Percentiles rank a stretch among this genome's conserved stretches.
Evolutionary conservation across 2,888 invertebrate species (phyloP).

Genomic region (Sinhomidia bicolor): DNA sequence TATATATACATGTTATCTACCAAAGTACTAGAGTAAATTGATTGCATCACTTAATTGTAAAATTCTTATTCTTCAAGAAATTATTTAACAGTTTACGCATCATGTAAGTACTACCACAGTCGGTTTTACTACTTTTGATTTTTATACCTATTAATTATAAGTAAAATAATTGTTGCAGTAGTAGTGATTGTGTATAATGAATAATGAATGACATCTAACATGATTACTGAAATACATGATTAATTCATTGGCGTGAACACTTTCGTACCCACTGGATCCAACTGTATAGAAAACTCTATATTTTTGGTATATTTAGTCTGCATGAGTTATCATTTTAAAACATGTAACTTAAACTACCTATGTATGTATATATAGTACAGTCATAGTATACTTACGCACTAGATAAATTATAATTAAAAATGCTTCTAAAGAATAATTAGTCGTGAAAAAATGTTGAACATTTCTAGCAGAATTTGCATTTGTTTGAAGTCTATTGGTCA

Average conservation of each 20-base stretch:
- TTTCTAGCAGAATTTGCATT: background rate
- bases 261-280: background rate
- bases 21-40: background rate
- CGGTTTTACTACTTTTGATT: conserved; percentile 51
- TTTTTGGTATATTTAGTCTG: conserved; percentile 44
- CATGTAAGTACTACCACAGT: conserved; percentile 64
- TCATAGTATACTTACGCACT: background rate
- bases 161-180: background rate
- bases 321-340: conserved; percentile 22
- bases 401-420: background rate
- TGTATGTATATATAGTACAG: background rate
- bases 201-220: too few relatives aligned
- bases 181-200: conserved; percentile 7
- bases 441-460: conserved; percentile 5
- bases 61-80: background rate
- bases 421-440: background rate
- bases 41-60: background rate
- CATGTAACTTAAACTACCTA: background rate
- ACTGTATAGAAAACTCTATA: background rate
- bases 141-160: background rate
- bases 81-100: background rate
- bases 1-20: background rate
- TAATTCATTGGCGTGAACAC: background rate
- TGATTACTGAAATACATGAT: background rate
- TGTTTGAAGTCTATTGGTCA: background rate